Evolutionary conservation across 1,140 invertebrate species (phyloP), one percentile per base, ranked within the genome.

Genomic region (Drosophila mayri): DNA sequence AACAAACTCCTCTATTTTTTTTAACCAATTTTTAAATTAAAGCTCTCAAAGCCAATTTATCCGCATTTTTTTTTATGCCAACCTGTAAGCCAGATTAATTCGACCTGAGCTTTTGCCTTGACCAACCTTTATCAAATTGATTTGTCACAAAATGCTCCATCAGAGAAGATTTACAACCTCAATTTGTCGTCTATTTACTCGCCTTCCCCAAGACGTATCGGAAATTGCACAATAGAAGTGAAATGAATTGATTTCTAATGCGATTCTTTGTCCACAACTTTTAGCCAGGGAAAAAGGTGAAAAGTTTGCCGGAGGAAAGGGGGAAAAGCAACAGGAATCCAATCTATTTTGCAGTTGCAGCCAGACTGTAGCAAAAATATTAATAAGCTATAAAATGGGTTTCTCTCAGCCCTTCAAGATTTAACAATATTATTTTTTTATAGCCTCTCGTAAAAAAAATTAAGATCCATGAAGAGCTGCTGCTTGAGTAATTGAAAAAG

Each of bases 181-280:
- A 90, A 87, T 88, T 90, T 88, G 81, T 88, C 74, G 66, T 79
- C 43, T 60, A 71, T 77, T 70, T 77, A 58, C 65, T 16, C 4
- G 66, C 52, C 57, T 49, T 54, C 12, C 28, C 55, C 55, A 43
- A 62, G 60, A 72, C 49, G 62, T 65, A 68, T 49, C 80, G 85
- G 85, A 88, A 88, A 88, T 88, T 88, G 75, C 71, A 88, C 85
- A 88, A 88, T 85, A 63, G 81, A 76, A 84, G 71, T 64, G 67
- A 88, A 87, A 87, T 87, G 84, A 88, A 88, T 88, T 88, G 84
- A 90, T 88, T 88, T 74, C 85, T 88, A 88, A 88, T 84, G 64
- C 77, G 72, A 58, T 73, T 87, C 74, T 43, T 40, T 20, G 10
- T 16, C 22, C 40, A 67, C 28, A 57, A 28, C 38, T 40, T 30